Percentiles rank a stretch among this genome's conserved stretches.
phyloP scores from a whole-genome alignment of 1,140 invertebrate species.

The Glossosoma conforme region DNA sequence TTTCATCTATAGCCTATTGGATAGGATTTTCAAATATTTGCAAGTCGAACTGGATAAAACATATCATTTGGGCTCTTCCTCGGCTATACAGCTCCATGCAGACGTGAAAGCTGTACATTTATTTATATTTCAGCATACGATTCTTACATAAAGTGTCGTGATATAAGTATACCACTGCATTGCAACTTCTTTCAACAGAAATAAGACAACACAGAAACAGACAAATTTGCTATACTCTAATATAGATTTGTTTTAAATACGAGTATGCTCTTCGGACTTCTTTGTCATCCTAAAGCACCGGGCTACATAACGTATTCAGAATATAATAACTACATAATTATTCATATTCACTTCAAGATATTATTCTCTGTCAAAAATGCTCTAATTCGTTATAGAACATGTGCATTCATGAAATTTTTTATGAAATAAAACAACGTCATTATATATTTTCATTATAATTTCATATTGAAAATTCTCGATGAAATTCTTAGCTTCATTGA shows the following conservation, averaged over 20 bases:
- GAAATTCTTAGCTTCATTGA: no score
- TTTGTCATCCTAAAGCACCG: background rate
- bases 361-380: no score
- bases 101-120: conserved; percentile 17
- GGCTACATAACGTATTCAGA: background rate
- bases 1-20: conserved; percentile 26
- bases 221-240: background rate
- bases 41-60: conserved; percentile 32
- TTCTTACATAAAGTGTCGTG: conserved; percentile 9
- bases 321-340: background rate
- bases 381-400: no score
- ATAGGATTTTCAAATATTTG: conserved; percentile 32
- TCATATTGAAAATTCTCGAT: no score
- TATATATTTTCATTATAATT: no score
- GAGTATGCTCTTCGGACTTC: background rate
- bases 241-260: background rate
- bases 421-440: no score
- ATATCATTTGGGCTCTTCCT: conserved; percentile 30
- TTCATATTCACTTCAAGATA: conserved; percentile 3
- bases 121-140: no score
- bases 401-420: no score
- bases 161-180: conserved; percentile 15
- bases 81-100: conserved; percentile 11
- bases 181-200: conserved; percentile 4
- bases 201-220: conserved; percentile 1